Base-by-base conservation (phyloP, 2,888 invertebrate species). In the Meganola albula region DNA sequence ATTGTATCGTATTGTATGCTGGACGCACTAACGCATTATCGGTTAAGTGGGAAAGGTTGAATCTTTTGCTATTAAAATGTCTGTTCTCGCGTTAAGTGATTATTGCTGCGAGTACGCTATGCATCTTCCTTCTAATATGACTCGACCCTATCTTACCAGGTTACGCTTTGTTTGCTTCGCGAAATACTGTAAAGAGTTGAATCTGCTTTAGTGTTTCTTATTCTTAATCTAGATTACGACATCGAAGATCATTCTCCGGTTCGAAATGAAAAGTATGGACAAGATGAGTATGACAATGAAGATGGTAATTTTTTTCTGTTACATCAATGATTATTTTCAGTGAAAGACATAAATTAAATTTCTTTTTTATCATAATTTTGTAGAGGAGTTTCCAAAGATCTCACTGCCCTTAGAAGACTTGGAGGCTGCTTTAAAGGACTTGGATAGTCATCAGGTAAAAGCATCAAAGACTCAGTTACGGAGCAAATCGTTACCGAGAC, bases 381-480 rank as follows among this genome's bases (percentile, higher is more conserved):
- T 66, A 80, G 84, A 69, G 16, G 73, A 75, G 1, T 84, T 82
- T 12, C 85, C 82, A n/a, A 82, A 74, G 49, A 79, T 86, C 39
- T 78, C 83, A 0, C 56, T 85, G 2, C 84, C 85, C 0, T 45
- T 85, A 2, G 75, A 77, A 67, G 84, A 86, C 39, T 49, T 84
- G n/a, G 79, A 77, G 40, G 78, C 82, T 6, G 85, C 85, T 0
- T 48, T 85, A 4, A 72, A 74, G 44, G 78, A 84, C 16, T 49
- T 84, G 10, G 82, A 85, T 2, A 63, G 66, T 1, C 77, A 79
- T 32, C 70, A 78, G 47, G 45, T 82, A 63, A 66, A 78, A 60
- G 44, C 60, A 0, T 63, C 58, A 27, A 80, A 75, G 44, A 41
- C 63, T 1, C 75, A 75, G 6, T 26, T 60, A 1, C 64, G 82